phyloP scores from a whole-genome alignment of 1,140 invertebrate species.

The Calephelis virginiensis region DNA sequence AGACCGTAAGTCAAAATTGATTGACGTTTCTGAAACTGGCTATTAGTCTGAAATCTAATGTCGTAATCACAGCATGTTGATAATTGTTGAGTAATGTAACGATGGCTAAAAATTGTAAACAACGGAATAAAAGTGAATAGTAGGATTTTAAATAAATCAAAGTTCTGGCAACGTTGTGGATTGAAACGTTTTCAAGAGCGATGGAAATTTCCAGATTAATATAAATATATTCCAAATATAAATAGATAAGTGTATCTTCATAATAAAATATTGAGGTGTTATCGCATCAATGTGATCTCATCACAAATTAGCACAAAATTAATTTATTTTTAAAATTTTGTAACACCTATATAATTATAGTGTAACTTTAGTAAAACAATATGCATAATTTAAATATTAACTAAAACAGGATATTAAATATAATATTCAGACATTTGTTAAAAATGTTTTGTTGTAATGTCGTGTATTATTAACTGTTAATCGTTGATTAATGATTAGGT shows the following conservation, averaged over 20 bases:
- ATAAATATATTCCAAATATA: not conserved
- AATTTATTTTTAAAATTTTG: conserved; percentile 13
- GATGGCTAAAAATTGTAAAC: conserved; percentile 9
- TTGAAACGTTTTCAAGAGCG: not conserved
- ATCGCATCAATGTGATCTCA: not conserved
- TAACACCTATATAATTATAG: conserved; percentile 7
- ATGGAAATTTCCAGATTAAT: not conserved
- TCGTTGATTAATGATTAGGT: conserved; percentile 62
- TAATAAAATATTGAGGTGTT: not conserved
- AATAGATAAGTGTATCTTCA: not conserved
- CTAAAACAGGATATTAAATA: conserved; percentile 11
- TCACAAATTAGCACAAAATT: conserved; percentile 12
- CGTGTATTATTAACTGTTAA: conserved; percentile 30
- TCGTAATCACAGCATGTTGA: not conserved
- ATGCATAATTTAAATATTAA: conserved; percentile 13
- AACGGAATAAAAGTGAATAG: not conserved
- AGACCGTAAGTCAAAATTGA: too few relatives aligned
- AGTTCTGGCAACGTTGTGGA: conserved; percentile 1
- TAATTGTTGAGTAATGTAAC: conserved; percentile 12
- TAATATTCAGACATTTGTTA: conserved; percentile 10
- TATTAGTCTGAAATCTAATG: not conserved
- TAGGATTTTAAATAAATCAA: not conserved
- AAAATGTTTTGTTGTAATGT: conserved; percentile 12
- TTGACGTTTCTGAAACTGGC: too few relatives aligned
- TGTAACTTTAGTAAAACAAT: not conserved